These are phyloP conservation scores for Magallana ariakensis DNA, from an alignment of 1,140 invertebrate genomes.

Conservation along the genomic window DNA sequence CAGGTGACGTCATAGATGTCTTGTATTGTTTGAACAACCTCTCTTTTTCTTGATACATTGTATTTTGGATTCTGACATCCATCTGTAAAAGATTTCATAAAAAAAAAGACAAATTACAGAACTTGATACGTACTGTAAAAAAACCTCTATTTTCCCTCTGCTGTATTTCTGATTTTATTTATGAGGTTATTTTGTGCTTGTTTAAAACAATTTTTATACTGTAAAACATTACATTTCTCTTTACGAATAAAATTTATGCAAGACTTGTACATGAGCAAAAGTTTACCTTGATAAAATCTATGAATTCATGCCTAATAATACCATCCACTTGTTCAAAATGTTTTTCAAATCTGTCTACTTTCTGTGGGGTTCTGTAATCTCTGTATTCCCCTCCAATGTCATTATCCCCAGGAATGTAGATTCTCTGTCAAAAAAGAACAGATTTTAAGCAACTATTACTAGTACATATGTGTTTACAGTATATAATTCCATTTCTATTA, in stretches of 20 bases:
- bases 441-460: neutral
- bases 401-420: constrained; percentile 95
- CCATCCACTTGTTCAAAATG: constrained; percentile 85
- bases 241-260: neutral
- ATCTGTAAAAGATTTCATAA: neutral
- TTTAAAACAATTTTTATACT: neutral
- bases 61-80: constrained; percentile 2
- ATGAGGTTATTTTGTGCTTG: too few relatives aligned
- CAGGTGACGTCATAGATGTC: constrained; percentile 50
- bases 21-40: neutral
- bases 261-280: neutral
- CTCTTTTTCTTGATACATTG: constrained; percentile 9
- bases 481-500: too few relatives aligned
- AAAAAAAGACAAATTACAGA: too few relatives aligned
- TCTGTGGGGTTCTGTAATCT: constrained; percentile 86
- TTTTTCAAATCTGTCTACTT: constrained; percentile 88
- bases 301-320: constrained; percentile 70
- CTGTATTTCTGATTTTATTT: too few relatives aligned
- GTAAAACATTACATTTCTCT: neutral
- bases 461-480: too few relatives aligned
- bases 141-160: too few relatives aligned
- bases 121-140: too few relatives aligned
- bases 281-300: constrained; percentile 83
- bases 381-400: constrained; percentile 94
- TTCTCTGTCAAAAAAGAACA: constrained; percentile 82